Conservation (phyloP, 2,888 invertebrate species). For the Periphyllus acericola region DNA sequence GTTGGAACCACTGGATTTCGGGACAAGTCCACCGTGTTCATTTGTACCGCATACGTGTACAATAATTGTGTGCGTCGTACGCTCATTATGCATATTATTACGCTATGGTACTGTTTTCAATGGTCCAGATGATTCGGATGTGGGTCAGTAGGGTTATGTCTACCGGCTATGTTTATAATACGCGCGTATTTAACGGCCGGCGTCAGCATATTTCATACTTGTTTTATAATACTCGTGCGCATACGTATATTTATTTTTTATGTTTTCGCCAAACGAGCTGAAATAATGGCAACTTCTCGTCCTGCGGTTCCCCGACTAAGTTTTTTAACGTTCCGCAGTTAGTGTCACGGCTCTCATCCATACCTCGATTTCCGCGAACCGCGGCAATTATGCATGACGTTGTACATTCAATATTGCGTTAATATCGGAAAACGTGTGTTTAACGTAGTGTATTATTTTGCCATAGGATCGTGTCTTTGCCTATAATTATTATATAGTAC, state of each 20-base stretch:
- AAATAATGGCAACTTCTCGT: background rate
- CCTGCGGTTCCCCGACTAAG: background rate
- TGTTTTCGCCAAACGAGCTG: background rate
- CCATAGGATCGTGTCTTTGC: background rate
- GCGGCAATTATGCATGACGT: too few species aligned
- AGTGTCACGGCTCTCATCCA: background rate
- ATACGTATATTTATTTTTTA: background rate
- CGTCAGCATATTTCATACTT: background rate
- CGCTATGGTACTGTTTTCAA: slow-evolving; percentile 24
- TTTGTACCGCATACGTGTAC: background rate
- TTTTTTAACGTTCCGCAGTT: background rate
- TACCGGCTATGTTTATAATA: background rate
- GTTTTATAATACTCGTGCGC: background rate
- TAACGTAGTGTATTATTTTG: background rate
- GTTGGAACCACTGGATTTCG: slow-evolving; percentile 38
- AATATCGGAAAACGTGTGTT: background rate
- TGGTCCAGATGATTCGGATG: slow-evolving; percentile 49
- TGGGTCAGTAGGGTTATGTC: slow-evolving; percentile 39
- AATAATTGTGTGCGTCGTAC: background rate
- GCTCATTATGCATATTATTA: background rate
- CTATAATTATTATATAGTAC: background rate
- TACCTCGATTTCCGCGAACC: background rate
- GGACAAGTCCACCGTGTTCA: background rate
- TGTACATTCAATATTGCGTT: too few species aligned
- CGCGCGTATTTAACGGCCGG: background rate